Evolutionary conservation across 2,113 vertebrate species (phyloP).

Genomic region (Gymnobelideus leadbeateri): DNA sequence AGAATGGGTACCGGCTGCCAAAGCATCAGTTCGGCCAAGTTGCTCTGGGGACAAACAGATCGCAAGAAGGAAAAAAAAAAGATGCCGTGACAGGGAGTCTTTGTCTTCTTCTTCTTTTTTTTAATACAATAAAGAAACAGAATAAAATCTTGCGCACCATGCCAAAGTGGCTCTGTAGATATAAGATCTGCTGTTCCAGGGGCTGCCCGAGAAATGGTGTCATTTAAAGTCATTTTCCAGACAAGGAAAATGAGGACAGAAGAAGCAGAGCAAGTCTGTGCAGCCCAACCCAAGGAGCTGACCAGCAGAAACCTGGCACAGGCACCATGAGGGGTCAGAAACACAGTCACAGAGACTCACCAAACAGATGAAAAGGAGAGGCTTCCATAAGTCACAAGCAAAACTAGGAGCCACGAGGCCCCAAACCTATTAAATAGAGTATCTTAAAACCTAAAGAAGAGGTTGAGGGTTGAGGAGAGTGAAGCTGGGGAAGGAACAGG

Average conservation of each 20-base stretch:
- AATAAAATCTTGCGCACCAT: constrained; percentile 7
- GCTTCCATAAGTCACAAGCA: background rate
- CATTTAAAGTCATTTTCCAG: constrained; percentile 5
- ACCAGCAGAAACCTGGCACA: background rate
- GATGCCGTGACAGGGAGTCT: background rate
- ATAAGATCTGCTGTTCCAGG: background rate
- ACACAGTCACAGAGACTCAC: background rate
- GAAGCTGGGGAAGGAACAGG: background rate
- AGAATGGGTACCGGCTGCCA: constrained; percentile 24
- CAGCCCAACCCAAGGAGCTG: background rate
- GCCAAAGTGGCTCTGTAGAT: background rate
- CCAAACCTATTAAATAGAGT: background rate
- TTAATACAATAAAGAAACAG: background rate
- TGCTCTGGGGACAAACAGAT: background rate
- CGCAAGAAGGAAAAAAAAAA: constrained; percentile 8
- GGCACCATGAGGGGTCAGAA: background rate
- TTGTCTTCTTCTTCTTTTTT: background rate
- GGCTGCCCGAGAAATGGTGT: background rate
- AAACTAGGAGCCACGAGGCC: background rate
- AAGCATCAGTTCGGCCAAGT: background rate
- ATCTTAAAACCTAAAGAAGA: background rate
- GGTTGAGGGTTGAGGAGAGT: background rate
- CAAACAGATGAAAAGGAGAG: background rate
- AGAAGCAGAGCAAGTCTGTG: background rate
- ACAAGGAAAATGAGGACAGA: background rate